Conservation (phyloP, 1,140 invertebrate genomes). For the Sitophilus oryzae region DNA sequence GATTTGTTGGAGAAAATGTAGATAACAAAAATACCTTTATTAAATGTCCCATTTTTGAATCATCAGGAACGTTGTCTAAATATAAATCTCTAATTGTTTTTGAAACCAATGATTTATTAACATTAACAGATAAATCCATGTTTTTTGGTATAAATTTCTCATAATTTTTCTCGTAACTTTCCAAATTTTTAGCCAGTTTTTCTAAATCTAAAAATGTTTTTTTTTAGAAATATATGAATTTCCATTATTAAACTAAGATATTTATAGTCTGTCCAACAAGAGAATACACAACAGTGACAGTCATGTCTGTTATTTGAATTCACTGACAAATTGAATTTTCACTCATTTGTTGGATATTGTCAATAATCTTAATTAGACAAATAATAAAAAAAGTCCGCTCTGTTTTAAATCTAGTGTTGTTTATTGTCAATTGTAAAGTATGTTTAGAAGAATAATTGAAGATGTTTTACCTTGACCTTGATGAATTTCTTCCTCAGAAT, state of each 20-base stretch:
- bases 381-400: too few relatives aligned
- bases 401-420: too few relatives aligned
- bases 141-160: conserved; percentile 11
- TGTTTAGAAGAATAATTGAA: neutral
- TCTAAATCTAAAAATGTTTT: conserved; percentile 7
- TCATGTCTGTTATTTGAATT: too few relatives aligned
- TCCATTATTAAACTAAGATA: neutral
- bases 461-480: neutral
- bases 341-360: too few relatives aligned
- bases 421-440: too few relatives aligned
- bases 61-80: neutral
- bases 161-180: conserved; percentile 5
- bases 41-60: conserved; percentile 5
- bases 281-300: too few relatives aligned
- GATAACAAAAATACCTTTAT: too few relatives aligned
- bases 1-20: too few relatives aligned
- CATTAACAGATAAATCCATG: neutral
- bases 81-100: conserved; percentile 2
- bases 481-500: neutral
- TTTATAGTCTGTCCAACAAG: too few relatives aligned
- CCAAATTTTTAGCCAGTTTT: neutral
- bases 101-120: neutral
- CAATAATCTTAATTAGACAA: too few relatives aligned
- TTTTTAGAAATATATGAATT: neutral
- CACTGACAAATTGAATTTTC: too few relatives aligned